Conservation (phyloP, 1,140 invertebrate species). For the Ceratitis capitata region DNA sequence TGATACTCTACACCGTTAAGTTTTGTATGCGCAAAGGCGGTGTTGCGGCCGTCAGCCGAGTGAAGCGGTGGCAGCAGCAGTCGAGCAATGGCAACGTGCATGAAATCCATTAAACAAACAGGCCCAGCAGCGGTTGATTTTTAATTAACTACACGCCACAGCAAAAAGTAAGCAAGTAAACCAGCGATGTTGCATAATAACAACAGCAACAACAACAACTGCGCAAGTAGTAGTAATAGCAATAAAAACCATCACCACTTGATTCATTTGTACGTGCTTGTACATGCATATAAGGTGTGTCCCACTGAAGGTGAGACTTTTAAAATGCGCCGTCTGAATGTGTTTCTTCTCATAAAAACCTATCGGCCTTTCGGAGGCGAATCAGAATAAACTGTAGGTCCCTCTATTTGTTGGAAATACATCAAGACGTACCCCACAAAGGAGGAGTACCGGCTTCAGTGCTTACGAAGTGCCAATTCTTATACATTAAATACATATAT, state of each 20-base stretch:
- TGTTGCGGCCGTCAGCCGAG: background rate
- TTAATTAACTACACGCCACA: conserved; percentile 65
- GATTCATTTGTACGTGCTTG: background rate
- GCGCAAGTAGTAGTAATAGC: no score
- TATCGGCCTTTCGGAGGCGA: no score
- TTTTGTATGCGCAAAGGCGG: conserved; percentile 25
- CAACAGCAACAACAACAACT: background rate
- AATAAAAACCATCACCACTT: background rate
- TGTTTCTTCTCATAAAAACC: no score
- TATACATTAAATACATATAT: no score
- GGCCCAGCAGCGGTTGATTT: conserved; percentile 63
- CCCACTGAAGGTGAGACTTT: no score
- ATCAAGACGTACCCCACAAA: no score
- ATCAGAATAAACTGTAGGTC: no score
- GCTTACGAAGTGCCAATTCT: no score
- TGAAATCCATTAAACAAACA: conserved; percentile 66
- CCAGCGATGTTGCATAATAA: background rate
- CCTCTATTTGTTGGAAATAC: no score
- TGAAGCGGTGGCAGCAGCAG: background rate
- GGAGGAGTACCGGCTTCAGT: no score
- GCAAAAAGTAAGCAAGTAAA: conserved; percentile 46
- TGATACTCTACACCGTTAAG: conserved; percentile 53
- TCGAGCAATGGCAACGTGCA: conserved; percentile 20
- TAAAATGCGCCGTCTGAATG: no score
- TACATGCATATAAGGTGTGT: background rate